Percentiles rank a stretch among this genome's conserved stretches.
phyloP scores from a whole-genome alignment of 2,797 vertebrate genomes.

The Chromis chromis region DNA sequence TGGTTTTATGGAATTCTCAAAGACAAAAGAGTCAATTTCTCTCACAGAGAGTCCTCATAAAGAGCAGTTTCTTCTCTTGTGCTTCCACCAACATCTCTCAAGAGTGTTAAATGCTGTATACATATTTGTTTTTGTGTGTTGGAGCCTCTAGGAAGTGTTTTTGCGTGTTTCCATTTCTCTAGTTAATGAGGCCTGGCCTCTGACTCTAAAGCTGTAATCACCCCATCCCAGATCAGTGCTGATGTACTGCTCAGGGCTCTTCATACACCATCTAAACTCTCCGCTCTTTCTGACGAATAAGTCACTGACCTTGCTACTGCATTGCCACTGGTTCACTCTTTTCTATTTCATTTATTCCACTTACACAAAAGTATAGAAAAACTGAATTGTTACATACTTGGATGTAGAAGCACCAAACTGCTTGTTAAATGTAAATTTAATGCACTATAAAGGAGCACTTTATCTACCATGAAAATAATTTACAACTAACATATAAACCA shows the following conservation, averaged over 20 bases:
- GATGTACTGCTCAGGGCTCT: slow-evolving; percentile 30
- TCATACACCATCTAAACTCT: slow-evolving; percentile 22
- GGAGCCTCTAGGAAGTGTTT: slow-evolving; percentile 19
- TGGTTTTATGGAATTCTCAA: slow-evolving; percentile 60
- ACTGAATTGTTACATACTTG: neutral
- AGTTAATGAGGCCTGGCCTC: slow-evolving; percentile 50
- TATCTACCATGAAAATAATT: slow-evolving; percentile 2
- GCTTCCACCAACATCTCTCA: neutral
- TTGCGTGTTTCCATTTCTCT: slow-evolving; percentile 45
- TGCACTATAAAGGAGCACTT: neutral
- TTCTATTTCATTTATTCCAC: neutral
- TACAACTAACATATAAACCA: neutral
- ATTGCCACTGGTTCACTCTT: neutral
- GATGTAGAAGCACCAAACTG: neutral
- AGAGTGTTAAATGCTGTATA: slow-evolving; percentile 3
- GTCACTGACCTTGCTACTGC: slow-evolving; percentile 8
- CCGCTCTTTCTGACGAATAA: slow-evolving; percentile 23
- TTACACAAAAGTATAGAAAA: neutral
- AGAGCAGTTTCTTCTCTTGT: neutral
- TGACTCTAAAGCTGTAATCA: slow-evolving; percentile 53
- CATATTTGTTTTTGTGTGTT: slow-evolving; percentile 30
- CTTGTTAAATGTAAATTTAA: neutral
- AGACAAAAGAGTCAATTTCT: slow-evolving; percentile 56
- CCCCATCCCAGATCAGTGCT: slow-evolving; percentile 34
- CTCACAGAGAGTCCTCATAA: slow-evolving; percentile 14